Conservation (phyloP, 2,888 invertebrate species). For the Hesperia comma region DNA sequence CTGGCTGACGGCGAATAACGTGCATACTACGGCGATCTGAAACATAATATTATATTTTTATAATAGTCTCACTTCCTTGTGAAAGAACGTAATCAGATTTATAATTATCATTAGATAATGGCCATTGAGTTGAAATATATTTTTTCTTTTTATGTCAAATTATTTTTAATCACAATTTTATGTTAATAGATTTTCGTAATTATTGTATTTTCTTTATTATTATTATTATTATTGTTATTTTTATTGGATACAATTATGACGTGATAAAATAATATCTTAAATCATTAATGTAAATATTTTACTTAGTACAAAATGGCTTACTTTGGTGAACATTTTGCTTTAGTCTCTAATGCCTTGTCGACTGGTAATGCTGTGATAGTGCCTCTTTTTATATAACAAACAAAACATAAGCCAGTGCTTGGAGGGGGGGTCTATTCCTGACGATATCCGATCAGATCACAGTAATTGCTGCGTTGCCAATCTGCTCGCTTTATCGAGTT, state of each 20-base stretch:
- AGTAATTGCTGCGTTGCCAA: constrained; percentile 79
- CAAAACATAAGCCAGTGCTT: constrained; percentile 68
- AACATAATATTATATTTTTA: constrained; percentile 14
- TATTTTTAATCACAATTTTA: too few relatives aligned
- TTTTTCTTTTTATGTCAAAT: too few relatives aligned
- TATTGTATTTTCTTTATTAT: too few relatives aligned
- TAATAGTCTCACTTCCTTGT: too few relatives aligned
- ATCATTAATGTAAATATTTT: background rate
- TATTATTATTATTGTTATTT: too few relatives aligned
- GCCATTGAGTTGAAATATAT: too few relatives aligned
- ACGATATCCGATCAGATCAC: constrained; percentile 79
- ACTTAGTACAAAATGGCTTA: constrained; percentile 54
- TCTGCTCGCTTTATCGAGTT: constrained; percentile 74
- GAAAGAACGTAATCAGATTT: too few relatives aligned
- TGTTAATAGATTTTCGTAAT: too few relatives aligned
- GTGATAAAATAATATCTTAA: too few relatives aligned
- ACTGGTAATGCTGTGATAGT: constrained; percentile 73
- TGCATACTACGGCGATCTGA: constrained; percentile 66
- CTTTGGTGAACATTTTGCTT: constrained; percentile 81
- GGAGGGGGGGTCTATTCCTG: constrained; percentile 77
- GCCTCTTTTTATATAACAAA: constrained; percentile 82
- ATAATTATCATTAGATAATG: background rate
- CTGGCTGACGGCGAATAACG: constrained; percentile 68
- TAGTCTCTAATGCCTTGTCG: constrained; percentile 71
- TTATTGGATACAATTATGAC: too few relatives aligned